Evolutionary conservation across 2,113 vertebrate species (phyloP), one percentile per base, ranked within the genome.

Genomic region (Etia nguti): DNA sequence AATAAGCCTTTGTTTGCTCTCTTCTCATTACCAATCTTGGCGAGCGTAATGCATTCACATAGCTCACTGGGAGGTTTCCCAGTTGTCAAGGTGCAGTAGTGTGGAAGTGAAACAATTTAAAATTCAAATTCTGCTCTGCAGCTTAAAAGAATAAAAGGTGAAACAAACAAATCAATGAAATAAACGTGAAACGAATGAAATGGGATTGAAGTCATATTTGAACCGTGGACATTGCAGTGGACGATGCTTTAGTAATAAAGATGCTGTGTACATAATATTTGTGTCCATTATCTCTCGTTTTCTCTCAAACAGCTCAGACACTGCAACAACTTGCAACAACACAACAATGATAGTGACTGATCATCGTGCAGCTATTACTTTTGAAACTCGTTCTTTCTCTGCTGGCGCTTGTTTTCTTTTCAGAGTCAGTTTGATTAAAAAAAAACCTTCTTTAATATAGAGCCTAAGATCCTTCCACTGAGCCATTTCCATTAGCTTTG

Each of bases 1-100:
- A 87, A 13, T 88, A 79, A 50, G 6, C 43, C 26, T 73, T 26
- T 83, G 86, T 86, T 75, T 82, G 55, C 70, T 86, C 34, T 60
- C 52, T 43, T 90, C 92, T 89, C 79, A 92, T 90, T 89, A 89
- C 62, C 38, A 83, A 41, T 79, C 41, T 84, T 92, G 90, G 91
- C 83, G 81, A 83, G 26, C 24, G 13, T 79, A 86, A 86, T 70
- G 38, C 52, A 85, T 86, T 87, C 52, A 10, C 73, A 85, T 56
- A 87, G 65, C 89, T 89, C 70, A 16, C 86, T 73, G 90, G 88
- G 81, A 93, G 81, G 79, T 79, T 34, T 91, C 88, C 92, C 79
- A 92, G 57, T 91, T 89, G 79, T 89, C 80, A 85, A 84, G 88
- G 90, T 83, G 86, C 80, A 88, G 81, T 70, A 80, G 54, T 75